phyloP scores from a whole-genome alignment of 2,888 invertebrate genomes.

The Drosophila neonasuta region DNA sequence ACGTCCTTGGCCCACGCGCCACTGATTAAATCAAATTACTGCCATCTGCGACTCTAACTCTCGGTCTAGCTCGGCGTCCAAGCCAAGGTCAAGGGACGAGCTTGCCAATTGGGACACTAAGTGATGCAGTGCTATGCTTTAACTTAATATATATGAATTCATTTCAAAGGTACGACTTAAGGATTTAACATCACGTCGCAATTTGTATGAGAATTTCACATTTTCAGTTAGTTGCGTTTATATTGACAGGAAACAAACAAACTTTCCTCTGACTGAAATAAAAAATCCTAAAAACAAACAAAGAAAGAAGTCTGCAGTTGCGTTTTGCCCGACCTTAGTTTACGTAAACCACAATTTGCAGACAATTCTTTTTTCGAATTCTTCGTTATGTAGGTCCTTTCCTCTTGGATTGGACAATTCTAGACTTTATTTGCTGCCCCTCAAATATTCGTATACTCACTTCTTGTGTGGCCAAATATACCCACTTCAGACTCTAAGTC shows the following conservation, averaged over 20 bases:
- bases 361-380: too few species aligned
- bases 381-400: too few species aligned
- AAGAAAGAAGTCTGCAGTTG: conserved; percentile 7
- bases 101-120: conserved; percentile 7
- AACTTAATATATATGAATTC: conserved; percentile 36
- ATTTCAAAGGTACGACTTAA: not conserved
- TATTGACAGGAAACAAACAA: conserved; percentile 64
- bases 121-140: conserved; percentile 2
- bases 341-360: not conserved
- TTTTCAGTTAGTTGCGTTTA: conserved; percentile 63
- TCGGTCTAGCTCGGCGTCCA: conserved; percentile 9
- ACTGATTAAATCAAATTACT: conserved; percentile 63
- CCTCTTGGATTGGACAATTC: too few species aligned
- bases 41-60: conserved; percentile 10
- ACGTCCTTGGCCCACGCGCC: conserved; percentile 36
- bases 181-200: conserved; percentile 17
- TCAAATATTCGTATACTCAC: too few species aligned
- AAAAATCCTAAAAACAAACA: conserved; percentile 28
- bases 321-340: not conserved
- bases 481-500: not conserved
- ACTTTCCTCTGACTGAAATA: conserved; percentile 45
- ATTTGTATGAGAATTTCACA: conserved; percentile 28
- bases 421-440: too few species aligned
- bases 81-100: conserved; percentile 29
- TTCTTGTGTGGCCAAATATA: not conserved